Evolutionary conservation across 2,888 invertebrate species (phyloP).

Genomic region (Gerris lacustris): DNA sequence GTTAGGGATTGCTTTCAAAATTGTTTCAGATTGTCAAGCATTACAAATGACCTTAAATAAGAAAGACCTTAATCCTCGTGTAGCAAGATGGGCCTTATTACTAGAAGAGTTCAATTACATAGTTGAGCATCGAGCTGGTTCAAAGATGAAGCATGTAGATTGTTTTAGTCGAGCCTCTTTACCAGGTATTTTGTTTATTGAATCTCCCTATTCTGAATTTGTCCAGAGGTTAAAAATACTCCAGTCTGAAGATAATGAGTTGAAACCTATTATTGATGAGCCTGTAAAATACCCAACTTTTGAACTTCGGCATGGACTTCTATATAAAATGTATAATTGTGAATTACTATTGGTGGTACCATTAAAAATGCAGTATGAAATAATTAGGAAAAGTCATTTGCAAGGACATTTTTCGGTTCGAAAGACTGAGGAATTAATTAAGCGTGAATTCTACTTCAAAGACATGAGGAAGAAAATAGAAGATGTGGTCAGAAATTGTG

Average conservation of each 20-base stretch:
- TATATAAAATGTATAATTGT: conserved; percentile 9
- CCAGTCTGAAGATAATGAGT: conserved; percentile 12
- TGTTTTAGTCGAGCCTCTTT: conserved; percentile 28
- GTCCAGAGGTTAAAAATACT: no score
- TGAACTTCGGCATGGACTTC: conserved; percentile 10
- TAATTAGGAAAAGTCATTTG: conserved; percentile 7
- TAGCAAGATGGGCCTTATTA: conserved; percentile 31
- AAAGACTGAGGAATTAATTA: conserved; percentile 6
- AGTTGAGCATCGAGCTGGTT: conserved; percentile 29
- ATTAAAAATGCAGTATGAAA: not conserved
- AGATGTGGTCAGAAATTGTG: conserved; percentile 1
- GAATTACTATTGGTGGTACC: conserved; percentile 7
- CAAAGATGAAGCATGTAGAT: conserved; percentile 31
- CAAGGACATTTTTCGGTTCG: conserved; percentile 8
- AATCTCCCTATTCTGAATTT: conserved; percentile 24
- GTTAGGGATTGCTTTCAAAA: no score
- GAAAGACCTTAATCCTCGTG: conserved; percentile 32
- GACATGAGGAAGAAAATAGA: not conserved
- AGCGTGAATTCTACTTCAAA: conserved; percentile 3
- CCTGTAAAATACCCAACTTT: no score
- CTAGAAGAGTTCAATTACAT: conserved; percentile 30
- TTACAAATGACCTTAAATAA: conserved; percentile 27
- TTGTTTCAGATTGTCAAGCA: conserved; percentile 12
- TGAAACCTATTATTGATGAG: no score
- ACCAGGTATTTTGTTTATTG: conserved; percentile 24